Base-by-base conservation (phyloP, 1,140 invertebrate species). In the Diorhabda carinulata region DNA sequence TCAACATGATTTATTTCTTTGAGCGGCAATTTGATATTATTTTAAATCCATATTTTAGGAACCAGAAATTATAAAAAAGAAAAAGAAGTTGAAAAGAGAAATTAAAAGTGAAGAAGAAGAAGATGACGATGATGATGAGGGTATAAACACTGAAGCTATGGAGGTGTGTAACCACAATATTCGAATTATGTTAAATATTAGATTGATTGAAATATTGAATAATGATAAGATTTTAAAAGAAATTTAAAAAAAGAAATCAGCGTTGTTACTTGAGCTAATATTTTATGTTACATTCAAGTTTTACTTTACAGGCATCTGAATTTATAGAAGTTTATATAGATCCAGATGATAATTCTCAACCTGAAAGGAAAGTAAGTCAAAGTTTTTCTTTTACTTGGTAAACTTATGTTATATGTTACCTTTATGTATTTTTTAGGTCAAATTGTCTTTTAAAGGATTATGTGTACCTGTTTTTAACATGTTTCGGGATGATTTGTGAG, bases 401-500 rank as follows among this genome's bases (percentile, higher is more conserved):
- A 25, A 1, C 25, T 25, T 25, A 25, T 25, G 25, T 25, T 0
- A 25, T 25, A 25, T 25, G 1, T 25, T 25, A 25, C 25, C 25
- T 8, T 63, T 63, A 5, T 63, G 7, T 5, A n/a, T 25, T 52
- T 64, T 60, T 59, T 45, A 67, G 65, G 57, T 67, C 2, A 52
- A 43, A 45, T 67, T 67, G 43, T 60, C 58, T 40, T 59, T 45
- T 2, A 67, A 42, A 67, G 65, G 65, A 57, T 25, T 67, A 10
- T 67, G 57, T 67, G 65, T 42, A n/a, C 65, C 65, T 9, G 58
- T 67, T 6, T 67, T 67, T 45, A 67, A 43, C 9, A 10, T 60
- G 9, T 67, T 67, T 9, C 25, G 40, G 59, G 43, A 67, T n/a
- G 56, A 65, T 57, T 40, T 25, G 65, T 67, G 60, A 67, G 65